Evolutionary conservation across 2,888 invertebrate genomes (phyloP).

Genomic region (Brachylomia viminalis): DNA sequence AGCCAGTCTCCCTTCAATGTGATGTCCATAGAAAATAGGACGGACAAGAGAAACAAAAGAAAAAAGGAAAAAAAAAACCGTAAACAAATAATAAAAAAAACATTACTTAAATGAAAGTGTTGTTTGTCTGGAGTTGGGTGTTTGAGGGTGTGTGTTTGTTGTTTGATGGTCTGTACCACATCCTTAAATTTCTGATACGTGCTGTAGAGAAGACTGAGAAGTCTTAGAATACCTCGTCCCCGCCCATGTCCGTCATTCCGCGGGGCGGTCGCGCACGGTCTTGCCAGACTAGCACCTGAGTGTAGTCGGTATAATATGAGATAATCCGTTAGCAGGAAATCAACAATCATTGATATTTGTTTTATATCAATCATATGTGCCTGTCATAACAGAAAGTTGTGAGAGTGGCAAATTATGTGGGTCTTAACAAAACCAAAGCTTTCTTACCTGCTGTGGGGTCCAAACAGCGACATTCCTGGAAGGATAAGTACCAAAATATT

Average conservation of each 20-base stretch:
- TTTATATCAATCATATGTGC: background rate
- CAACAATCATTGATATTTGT: background rate
- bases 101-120: no score
- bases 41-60: no score
- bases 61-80: no score
- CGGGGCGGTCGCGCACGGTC: background rate
- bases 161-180: no score
- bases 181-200: no score
- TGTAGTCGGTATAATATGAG: background rate
- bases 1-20: no score
- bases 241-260: background rate
- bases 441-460: conserved; percentile 58
- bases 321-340: background rate
- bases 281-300: background rate
- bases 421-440: background rate
- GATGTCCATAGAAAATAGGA: no score
- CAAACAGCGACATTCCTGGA: conserved; percentile 66
- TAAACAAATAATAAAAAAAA: no score
- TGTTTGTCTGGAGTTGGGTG: no score
- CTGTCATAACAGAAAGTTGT: background rate
- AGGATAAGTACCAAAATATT: conserved; percentile 12
- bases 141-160: no score
- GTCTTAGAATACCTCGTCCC: background rate
- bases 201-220: no score
- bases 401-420: background rate